phyloP scores from a whole-genome alignment of 2,888 invertebrate genomes.

The Silvanus unidentatus region DNA sequence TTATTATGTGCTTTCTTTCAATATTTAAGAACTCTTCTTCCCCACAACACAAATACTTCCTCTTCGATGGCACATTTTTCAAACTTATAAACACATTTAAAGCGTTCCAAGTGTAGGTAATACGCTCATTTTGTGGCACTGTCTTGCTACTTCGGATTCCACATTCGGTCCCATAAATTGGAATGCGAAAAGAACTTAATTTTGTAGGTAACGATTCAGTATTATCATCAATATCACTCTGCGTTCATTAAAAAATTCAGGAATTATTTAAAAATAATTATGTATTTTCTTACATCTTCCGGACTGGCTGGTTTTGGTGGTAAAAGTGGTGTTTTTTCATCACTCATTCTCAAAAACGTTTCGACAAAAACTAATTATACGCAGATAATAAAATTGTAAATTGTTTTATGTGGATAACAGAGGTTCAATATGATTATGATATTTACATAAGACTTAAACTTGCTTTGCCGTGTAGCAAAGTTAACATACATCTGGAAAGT shows the following conservation, averaged over 20 bases:
- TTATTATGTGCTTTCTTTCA: slow-evolving; percentile 62
- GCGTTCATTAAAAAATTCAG: slow-evolving; percentile 7
- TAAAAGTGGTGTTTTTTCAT: slow-evolving; percentile 9
- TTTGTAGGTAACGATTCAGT: slow-evolving; percentile 11
- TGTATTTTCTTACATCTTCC: slow-evolving; percentile 13
- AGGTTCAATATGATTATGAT: no score
- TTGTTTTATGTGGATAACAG: no score
- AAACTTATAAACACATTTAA: slow-evolving; percentile 63
- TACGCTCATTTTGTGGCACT: slow-evolving; percentile 38
- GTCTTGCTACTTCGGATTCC: slow-evolving; percentile 14
- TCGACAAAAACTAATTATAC: no score
- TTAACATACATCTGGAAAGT: neutral
- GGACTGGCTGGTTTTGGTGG: slow-evolving; percentile 3
- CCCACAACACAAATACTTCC: slow-evolving; percentile 17
- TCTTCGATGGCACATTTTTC: slow-evolving; percentile 7
- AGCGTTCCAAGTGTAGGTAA: slow-evolving; percentile 74
- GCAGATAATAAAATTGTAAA: no score
- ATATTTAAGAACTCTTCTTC: slow-evolving; percentile 28
- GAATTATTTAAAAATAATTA: neutral
- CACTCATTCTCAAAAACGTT: slow-evolving; percentile 3
- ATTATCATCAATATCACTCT: slow-evolving; percentile 14
- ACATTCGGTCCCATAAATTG: slow-evolving; percentile 25
- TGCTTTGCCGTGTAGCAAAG: no score
- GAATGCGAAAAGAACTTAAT: slow-evolving; percentile 14
- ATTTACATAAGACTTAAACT: no score